Evolutionary conservation across 2,113 vertebrate species (phyloP), one percentile per base, ranked within the genome.

Genomic region (Peromyscus californicus): DNA sequence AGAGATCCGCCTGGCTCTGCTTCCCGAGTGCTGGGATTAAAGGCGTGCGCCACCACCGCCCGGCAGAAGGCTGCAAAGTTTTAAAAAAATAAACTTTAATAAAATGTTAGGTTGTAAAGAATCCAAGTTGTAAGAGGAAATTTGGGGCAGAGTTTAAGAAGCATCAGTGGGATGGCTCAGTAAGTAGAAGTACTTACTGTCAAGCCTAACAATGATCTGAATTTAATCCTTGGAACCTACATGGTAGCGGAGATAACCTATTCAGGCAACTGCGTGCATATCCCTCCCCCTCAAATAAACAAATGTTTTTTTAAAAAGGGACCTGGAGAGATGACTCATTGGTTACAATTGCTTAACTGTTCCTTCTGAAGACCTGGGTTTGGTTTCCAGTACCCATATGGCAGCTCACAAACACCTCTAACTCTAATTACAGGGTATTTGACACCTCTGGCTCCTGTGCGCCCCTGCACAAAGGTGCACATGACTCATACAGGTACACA

Each of bases 51-150:
- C n/a, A n/a, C n/a, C n/a, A n/a, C n/a, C n/a, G n/a, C n/a, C n/a
- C n/a, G n/a, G n/a, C n/a, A 74, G 90, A 75, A 89, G 36, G 84
- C 88, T 90, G 13, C 21, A 91, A 89, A 86, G 93, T 93, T 93
- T 93, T 7, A 45, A 48, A 61, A 59, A 83, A 83, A 76, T 91
- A 59, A 69, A 67, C 78, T 88, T 97, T 90, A 93, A 74, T 29
- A 87, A 89, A 96, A 82, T 57, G 67, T 39, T 13, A 93, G 2
- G 1, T 24, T 93, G 76, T 90, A 51, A 90, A 65, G 31, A 75
- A 76, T 76, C 13, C 15, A 96, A 10, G 8, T 93, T 85, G 39
- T 90, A 39, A 83, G 19, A 93, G 54, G 79, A 92, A 86, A 94
- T 90, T 92, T 93, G 74, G 19, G 19, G 1, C 12, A 95, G 63